A percentile compares a stretch with the other conserved stretches of the same genome.
Conservation (phyloP, 1,140 invertebrate genomes). For the Achroia grisella region DNA sequence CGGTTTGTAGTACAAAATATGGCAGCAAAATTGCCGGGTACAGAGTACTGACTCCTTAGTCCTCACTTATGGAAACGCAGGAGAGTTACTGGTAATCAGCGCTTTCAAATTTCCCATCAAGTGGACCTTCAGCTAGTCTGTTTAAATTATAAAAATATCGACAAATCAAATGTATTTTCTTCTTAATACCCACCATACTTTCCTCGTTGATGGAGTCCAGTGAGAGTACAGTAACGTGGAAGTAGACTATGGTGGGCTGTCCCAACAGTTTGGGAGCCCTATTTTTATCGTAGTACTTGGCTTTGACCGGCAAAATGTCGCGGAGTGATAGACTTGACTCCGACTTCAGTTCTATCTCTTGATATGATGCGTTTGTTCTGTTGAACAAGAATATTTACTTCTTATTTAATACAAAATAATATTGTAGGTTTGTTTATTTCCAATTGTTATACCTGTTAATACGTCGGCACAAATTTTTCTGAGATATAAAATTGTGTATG, state of each 20-base stretch:
- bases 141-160: too few relatives aligned
- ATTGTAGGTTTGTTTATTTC: background rate
- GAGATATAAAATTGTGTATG: too few relatives aligned
- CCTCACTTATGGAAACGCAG: too few relatives aligned
- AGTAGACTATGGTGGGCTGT: slow-evolving; percentile 90
- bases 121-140: too few relatives aligned
- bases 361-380: slow-evolving; percentile 64
- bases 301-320: slow-evolving; percentile 88
- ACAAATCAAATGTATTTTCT: too few relatives aligned
- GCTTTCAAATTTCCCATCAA: too few relatives aligned
- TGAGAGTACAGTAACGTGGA: slow-evolving; percentile 91
- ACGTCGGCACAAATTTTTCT: too few relatives aligned
- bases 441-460: background rate
- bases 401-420: background rate
- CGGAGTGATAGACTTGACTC: slow-evolving; percentile 82
- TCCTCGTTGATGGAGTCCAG: slow-evolving; percentile 93
- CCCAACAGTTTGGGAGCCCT: slow-evolving; percentile 88
- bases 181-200: slow-evolving; percentile 87
- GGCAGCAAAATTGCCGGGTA: too few relatives aligned
- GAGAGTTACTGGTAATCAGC: too few relatives aligned
- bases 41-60: too few relatives aligned
- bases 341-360: slow-evolving; percentile 62
- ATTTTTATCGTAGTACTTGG: slow-evolving; percentile 92
- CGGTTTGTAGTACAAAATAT: too few relatives aligned
- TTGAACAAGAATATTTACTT: background rate